These are phyloP conservation scores for Coendou prehensilis DNA, from an alignment of 2,797 vertebrate species.

Conservation along the genomic window DNA sequence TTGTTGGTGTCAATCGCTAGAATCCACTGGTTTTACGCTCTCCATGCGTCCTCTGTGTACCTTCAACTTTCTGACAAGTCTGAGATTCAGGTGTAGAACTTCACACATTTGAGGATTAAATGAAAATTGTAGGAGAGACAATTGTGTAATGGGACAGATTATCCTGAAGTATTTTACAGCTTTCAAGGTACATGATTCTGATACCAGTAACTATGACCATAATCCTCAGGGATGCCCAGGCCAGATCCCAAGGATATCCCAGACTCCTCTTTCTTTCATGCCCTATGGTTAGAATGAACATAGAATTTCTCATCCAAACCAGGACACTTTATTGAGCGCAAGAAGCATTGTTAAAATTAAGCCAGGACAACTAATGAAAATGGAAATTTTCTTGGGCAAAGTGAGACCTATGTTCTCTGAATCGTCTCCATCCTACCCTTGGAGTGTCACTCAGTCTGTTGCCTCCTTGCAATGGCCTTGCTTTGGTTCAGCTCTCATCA, in stretches of 20 bases:
- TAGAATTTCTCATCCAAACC: not conserved
- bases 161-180: not conserved
- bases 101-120: not conserved
- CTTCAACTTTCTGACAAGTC: slow-evolving; percentile 33
- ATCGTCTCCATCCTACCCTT: not conserved
- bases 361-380: not conserved
- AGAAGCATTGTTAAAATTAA: not conserved
- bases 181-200: not conserved
- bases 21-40: slow-evolving; percentile 20
- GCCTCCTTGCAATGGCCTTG: not conserved
- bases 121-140: not conserved
- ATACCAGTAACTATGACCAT: not conserved
- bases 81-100: slow-evolving; percentile 39
- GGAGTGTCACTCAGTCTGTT: not conserved
- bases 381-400: not conserved
- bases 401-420: not conserved
- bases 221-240: not conserved
- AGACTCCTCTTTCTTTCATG: not conserved
- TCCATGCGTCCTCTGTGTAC: not conserved
- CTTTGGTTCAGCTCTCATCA: not conserved
- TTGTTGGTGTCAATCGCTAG: not conserved
- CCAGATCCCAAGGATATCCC: not conserved
- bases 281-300: not conserved
- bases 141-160: not conserved
- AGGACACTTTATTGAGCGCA: not conserved